Conservation (phyloP, 2,888 invertebrate species). For the Eupithecia inturbata region DNA sequence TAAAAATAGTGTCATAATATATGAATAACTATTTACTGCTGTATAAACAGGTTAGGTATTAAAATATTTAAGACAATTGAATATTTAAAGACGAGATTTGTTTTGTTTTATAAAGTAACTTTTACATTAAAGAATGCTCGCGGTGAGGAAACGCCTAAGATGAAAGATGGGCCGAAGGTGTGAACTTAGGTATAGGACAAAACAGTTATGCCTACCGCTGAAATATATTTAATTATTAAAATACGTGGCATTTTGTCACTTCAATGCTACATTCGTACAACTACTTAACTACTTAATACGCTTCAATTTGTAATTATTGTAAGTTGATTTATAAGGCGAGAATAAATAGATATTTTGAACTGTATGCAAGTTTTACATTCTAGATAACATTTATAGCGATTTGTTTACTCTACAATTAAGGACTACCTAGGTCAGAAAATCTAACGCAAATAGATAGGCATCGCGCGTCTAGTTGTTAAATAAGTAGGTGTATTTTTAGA, state of each 20-base stretch:
- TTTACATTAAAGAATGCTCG: background rate
- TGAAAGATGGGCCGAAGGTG: too few species aligned
- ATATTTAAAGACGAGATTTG: background rate
- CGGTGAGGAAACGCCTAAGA: background rate
- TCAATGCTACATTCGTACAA: conserved; percentile 18
- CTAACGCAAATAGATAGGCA: background rate
- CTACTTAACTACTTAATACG: conserved; percentile 17
- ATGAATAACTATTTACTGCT: background rate
- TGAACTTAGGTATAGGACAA: background rate
- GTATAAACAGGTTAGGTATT: background rate
- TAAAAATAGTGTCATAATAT: conserved; percentile 7
- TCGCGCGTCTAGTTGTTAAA: background rate
- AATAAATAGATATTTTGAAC: conserved; percentile 19
- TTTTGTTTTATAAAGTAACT: background rate
- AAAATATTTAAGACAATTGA: background rate
- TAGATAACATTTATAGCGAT: conserved; percentile 23
- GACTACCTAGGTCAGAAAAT: background rate
- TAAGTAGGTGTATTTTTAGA: background rate
- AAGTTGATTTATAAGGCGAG: conserved; percentile 21
- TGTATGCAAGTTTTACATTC: conserved; percentile 22
- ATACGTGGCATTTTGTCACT: conserved; percentile 10
- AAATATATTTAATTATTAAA: conserved; percentile 4
- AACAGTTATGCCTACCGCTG: background rate
- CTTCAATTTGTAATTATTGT: conserved; percentile 26
- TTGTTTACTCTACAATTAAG: conserved; percentile 1